Evolutionary conservation across 2,797 vertebrate genomes (phyloP).

Genomic region (Podargus strigoides): DNA sequence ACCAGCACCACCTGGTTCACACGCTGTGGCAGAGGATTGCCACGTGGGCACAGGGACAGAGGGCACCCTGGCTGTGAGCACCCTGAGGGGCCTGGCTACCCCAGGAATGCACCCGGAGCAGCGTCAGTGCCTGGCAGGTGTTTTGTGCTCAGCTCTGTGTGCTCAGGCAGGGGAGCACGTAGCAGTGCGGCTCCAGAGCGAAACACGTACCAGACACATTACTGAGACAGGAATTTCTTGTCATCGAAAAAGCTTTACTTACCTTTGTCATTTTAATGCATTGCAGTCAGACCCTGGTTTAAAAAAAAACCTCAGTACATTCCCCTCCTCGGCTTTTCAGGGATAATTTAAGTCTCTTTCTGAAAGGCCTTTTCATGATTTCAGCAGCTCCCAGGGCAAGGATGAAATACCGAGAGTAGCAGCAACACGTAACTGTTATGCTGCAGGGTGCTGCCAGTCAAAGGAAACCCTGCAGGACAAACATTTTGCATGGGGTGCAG

Average conservation of each 20-base stretch:
- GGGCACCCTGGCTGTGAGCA: not conserved
- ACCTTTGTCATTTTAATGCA: slow-evolving; percentile 58
- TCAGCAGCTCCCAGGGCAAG: not conserved
- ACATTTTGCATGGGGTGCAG: not conserved
- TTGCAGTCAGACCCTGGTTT: slow-evolving; percentile 5
- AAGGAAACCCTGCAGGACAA: not conserved
- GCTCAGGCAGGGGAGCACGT: slow-evolving; percentile 58
- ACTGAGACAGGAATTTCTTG: slow-evolving; percentile 66
- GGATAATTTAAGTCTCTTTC: not conserved
- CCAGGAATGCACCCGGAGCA: slow-evolving; percentile 17
- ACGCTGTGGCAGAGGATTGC: not conserved
- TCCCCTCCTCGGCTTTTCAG: not conserved
- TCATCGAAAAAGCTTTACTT: slow-evolving; percentile 33
- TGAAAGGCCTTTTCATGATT: slow-evolving; percentile 32
- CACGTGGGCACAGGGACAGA: rapidly evolving
- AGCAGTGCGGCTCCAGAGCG: not conserved
- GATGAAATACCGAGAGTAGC: not conserved
- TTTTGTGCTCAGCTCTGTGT: not conserved
- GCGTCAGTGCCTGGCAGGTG: slow-evolving; percentile 15
- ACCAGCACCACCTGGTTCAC: not conserved
- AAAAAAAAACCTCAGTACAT: not conserved
- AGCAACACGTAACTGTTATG: not conserved
- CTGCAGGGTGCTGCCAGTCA: not conserved
- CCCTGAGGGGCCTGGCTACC: not conserved
- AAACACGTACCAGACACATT: slow-evolving; percentile 46